These are phyloP conservation scores for Tonatia bakeri DNA, from an alignment of 2,113 vertebrate genomes.

Conservation along the genomic window DNA sequence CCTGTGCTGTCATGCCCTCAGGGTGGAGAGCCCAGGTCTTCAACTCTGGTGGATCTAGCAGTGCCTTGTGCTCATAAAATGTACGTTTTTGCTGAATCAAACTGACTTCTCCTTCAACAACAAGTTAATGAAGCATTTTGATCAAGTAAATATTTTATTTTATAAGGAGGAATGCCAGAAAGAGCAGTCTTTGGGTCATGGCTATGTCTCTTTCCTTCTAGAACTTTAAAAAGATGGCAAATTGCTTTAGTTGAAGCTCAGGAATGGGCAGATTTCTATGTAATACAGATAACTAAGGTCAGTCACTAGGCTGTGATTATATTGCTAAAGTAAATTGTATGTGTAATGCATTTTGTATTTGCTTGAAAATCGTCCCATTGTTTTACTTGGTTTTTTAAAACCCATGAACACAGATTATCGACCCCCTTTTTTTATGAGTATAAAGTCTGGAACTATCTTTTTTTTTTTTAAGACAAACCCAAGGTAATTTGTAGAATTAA, in stretches of 20 bases:
- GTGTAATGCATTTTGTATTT: neutral
- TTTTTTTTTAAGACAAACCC: neutral
- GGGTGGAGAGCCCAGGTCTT: neutral
- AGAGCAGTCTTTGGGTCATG: neutral
- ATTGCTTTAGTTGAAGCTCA: neutral
- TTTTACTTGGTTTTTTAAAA: neutral
- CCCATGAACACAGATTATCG: neutral
- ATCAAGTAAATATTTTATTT: neutral
- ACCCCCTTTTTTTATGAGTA: neutral
- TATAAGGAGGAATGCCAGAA: neutral
- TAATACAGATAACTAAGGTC: neutral
- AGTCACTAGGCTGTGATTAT: neutral
- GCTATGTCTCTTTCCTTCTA: neutral
- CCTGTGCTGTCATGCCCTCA: neutral
- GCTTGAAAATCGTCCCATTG: neutral
- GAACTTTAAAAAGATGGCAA: neutral
- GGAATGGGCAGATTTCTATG: neutral
- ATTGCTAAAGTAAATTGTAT: neutral
- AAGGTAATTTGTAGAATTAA: neutral
- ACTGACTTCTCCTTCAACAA: neutral
- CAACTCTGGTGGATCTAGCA: neutral
- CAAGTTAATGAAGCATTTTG: neutral
- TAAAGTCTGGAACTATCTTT: neutral
- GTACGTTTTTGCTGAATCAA: neutral
- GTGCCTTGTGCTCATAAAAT: neutral